Evolutionary conservation across 2,113 vertebrate genomes (phyloP), one percentile per base, ranked within the genome.

Genomic region (Carassius auratus): DNA sequence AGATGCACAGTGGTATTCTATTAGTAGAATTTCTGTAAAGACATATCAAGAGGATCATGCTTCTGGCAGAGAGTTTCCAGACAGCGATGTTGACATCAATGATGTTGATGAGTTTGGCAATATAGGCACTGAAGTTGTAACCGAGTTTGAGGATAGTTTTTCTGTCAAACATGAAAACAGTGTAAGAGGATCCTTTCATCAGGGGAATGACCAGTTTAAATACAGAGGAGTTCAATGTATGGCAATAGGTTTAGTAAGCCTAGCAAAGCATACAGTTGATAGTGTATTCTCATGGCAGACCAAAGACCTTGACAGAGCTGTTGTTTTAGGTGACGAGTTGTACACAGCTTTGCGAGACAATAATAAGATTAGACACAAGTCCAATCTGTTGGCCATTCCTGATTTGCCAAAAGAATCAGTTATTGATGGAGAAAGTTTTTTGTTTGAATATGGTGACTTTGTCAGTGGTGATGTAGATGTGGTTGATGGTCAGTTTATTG

Each of bases 21-120:
- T 71, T 71, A 38, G 33, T 71, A 38, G 68, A 33, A 71, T 71
- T 71, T 38, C 68, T 38, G 33, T 71, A 4, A 71, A 71, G 68
- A 38, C 17, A 10, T 12, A 9, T 19, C 68, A 71, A 71, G 17
- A 71, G 42, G 30, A 50, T 50, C 6, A 45, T 45, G 45, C 45
- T 45, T 50, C 30, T 69, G 14, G 12, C 36, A 69, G 9, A 69
- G 26, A 8, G 66, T 17, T 69, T 69, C 10, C 69, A 42, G 69
- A n/a, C 52, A 55, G 5, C 3, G 1, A 17, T 42, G 2, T 21
- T 21, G 19, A 59, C 55, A 59, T 21, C 2, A 7, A 59, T 21
- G 14, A 19, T 59, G 55, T 2, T 59, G 55, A 1, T 21, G 6
- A 59, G 7, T 8, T 59, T 21, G 0, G 2, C 6, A 71, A 19